A percentile compares a stretch with the other conserved stretches of the same genome.
phyloP scores from a whole-genome alignment of 2,888 invertebrate species.

The Drosophila mettleri region DNA sequence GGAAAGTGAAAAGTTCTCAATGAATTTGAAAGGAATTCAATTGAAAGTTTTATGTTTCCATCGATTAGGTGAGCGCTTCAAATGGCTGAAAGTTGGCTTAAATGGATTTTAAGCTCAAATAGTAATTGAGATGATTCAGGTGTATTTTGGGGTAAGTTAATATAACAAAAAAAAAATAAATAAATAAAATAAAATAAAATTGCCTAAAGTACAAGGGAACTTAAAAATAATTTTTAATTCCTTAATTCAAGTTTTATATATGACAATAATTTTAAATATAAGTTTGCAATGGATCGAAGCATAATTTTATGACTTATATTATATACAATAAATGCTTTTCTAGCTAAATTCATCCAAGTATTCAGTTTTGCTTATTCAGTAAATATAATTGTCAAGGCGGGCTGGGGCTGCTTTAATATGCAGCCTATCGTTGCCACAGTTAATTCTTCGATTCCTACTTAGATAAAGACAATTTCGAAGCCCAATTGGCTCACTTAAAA shows the following conservation, averaged over 20 bases:
- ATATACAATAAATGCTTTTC: neutral
- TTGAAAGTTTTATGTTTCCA: conserved; percentile 11
- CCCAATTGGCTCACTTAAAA: conserved; percentile 55
- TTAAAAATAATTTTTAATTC: too few relatives aligned
- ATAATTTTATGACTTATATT: too few relatives aligned
- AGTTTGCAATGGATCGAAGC: too few relatives aligned
- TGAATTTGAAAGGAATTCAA: conserved; percentile 10
- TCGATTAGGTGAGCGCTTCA: neutral
- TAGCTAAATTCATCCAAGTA: neutral
- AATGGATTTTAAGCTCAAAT: neutral
- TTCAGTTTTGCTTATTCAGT: neutral
- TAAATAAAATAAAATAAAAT: too few relatives aligned
- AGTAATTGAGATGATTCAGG: neutral
- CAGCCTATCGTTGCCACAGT: conserved; percentile 15
- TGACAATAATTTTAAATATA: too few relatives aligned
- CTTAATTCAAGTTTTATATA: too few relatives aligned
- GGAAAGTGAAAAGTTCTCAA: conserved; percentile 14
- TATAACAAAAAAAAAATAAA: too few relatives aligned
- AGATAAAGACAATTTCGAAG: conserved; percentile 7
- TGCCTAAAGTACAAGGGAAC: too few relatives aligned
- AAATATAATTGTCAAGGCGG: neutral
- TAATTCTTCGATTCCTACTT: conserved; percentile 13
- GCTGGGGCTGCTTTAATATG: conserved; percentile 9
- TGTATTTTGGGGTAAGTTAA: neutral
- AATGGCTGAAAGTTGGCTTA: neutral